These are phyloP conservation scores for Taenaris catops DNA, from an alignment of 2,888 invertebrate species.

Conservation along the genomic window DNA sequence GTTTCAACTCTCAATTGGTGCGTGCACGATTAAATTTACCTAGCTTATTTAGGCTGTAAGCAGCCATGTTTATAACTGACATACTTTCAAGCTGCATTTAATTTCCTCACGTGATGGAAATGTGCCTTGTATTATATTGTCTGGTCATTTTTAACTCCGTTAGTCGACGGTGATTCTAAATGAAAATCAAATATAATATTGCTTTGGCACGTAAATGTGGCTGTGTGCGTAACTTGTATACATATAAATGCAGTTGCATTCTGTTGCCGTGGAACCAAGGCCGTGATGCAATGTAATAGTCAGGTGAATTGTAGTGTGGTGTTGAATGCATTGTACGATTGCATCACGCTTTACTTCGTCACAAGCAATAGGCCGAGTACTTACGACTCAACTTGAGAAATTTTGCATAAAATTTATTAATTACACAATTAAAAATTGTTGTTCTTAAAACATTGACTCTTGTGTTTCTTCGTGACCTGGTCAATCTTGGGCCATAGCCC, in stretches of 20 bases:
- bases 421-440: conserved; percentile 6
- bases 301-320: conserved; percentile 50
- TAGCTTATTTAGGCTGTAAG: conserved; percentile 7
- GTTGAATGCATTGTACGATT: conserved; percentile 55
- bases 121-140: not conserved
- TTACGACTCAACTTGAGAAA: conserved; percentile 17
- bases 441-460: conserved; percentile 23
- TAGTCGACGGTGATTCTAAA: too few relatives aligned
- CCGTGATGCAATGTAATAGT: conserved; percentile 59
- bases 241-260: conserved; percentile 43
- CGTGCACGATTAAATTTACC: conserved; percentile 12
- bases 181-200: not conserved
- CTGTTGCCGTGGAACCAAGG: conserved; percentile 65
- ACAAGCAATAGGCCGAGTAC: conserved; percentile 15
- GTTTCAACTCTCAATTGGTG: conserved; percentile 17
- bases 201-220: not conserved
- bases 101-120: not conserved
- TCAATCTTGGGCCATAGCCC: conserved; percentile 33
- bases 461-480: conserved; percentile 25
- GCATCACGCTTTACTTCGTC: conserved; percentile 34
- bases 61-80: conserved; percentile 3
- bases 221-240: not conserved
- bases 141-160: too few relatives aligned
- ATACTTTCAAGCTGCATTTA: conserved; percentile 3
- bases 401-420: conserved; percentile 6